Base-by-base conservation (phyloP, 1,140 invertebrate species). In the Leptonema lineaticorne region DNA sequence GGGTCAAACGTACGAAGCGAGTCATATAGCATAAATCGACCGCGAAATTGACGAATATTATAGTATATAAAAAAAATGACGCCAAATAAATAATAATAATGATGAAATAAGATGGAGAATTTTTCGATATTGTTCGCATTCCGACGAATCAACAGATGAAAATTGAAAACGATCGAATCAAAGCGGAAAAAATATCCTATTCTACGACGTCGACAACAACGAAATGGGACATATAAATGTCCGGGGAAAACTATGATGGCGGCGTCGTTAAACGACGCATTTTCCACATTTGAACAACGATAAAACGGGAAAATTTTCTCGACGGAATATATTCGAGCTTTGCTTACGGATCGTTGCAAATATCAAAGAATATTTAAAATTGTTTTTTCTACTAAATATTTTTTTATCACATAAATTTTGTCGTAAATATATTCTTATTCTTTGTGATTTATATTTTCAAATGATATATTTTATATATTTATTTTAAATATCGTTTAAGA, bases 41-140 rank as follows among this genome's bases (percentile, higher is more conserved):
- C 50, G 50, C n/a, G 50, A 53, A 53, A 53, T 26, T 53, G 50
- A 24, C 50, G 37, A 4, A 41, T 33, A 33, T 33, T 33, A 33
- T 33, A 33, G 5, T 33, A 33, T 11, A 11, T 33, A 33, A 33
- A 5, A n/a, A n/a, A n/a, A n/a, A n/a, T n/a, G n/a, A n/a, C n/a
- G n/a, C n/a, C n/a, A n/a, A n/a, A n/a, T n/a, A n/a, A n/a, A n/a
- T n/a, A n/a, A n/a, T n/a, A n/a, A n/a, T n/a, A n/a, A n/a, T n/a
- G n/a, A n/a, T 11, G 30, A 33, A 33, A 11, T 5, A 5, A 33
- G 11, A 33, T 33, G 30, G 30, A 41, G 16, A 41, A 41, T 3
- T 16, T 9, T 11, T 11, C 16, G 3, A 11, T 11, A 41, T 41
- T 41, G 37, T 41, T 41, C 16, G 37, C 11, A 16, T 14, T 16